A percentile compares a stretch with the other conserved stretches of the same genome.
Evolutionary conservation across 1,140 invertebrate genomes (phyloP).

Genomic region (Trinorchestia longiramus): DNA sequence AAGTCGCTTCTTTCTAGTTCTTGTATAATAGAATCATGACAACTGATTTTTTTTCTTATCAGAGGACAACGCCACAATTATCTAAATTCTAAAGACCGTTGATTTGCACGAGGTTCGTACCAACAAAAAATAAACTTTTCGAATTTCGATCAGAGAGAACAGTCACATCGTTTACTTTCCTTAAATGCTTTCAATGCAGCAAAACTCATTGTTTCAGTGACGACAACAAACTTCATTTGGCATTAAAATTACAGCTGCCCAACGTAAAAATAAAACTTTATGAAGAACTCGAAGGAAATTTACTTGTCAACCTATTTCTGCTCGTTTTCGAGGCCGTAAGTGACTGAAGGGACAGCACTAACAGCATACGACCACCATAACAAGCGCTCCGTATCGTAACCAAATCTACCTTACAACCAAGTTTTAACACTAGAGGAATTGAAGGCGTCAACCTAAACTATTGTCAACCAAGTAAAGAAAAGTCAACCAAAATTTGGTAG

Average conservation of each 20-base stretch:
- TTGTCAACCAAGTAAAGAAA: no score
- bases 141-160: neutral
- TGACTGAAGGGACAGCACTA: neutral
- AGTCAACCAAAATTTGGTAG: no score
- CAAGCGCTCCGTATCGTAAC: neutral
- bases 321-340: neutral
- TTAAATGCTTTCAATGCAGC: neutral
- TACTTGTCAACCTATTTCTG: neutral
- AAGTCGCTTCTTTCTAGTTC: no score
- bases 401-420: neutral
- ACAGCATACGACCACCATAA: neutral
- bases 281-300: neutral
- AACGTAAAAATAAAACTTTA: neutral
- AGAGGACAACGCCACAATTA: no score
- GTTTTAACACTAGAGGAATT: no score
- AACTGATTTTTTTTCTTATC: no score
- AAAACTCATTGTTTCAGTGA: neutral
- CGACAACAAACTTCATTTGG: neutral
- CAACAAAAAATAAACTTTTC: no score
- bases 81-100: no score
- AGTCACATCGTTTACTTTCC: neutral
- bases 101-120: no score
- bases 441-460: no score
- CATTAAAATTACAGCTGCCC: neutral
- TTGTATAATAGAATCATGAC: no score